Percentiles rank a stretch among this genome's conserved stretches.
phyloP scores from a whole-genome alignment of 1,140 invertebrate species.

The Coenobita brevimanus region DNA sequence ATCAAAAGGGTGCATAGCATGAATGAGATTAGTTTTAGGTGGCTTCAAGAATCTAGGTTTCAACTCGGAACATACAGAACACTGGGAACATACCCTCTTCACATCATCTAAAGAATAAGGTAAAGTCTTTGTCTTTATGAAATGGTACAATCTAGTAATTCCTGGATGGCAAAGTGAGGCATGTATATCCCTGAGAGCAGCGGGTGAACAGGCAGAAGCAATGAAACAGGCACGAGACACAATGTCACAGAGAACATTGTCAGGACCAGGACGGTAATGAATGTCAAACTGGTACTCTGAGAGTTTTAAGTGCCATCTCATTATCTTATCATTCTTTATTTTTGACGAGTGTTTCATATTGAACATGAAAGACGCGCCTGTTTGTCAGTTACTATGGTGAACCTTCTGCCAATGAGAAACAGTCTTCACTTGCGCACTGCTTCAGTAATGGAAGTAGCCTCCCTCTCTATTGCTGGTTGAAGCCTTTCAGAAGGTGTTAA shows the following conservation, averaged over 20 bases:
- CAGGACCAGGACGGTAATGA: neutral
- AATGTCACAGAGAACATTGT: neutral
- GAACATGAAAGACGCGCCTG: constrained; percentile 24
- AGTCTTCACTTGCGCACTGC: constrained; percentile 16
- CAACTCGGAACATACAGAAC: neutral
- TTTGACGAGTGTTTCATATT: neutral
- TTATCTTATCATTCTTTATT: neutral
- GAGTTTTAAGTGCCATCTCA: neutral
- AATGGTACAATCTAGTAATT: neutral
- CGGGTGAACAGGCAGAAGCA: neutral
- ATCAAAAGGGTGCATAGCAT: too few relatives aligned
- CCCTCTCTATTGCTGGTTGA: neutral
- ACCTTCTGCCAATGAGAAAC: neutral
- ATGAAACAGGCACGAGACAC: neutral
- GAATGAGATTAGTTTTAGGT: too few relatives aligned
- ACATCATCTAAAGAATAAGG: constrained; percentile 18
- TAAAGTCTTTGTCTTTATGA: neutral
- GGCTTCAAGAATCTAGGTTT: constrained; percentile 20
- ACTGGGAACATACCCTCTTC: neutral
- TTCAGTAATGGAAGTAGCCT: neutral
- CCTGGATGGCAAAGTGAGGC: neutral
- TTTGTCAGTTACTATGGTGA: constrained; percentile 6
- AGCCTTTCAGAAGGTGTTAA: too few relatives aligned
- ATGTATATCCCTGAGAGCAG: neutral
- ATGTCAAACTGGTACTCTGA: constrained; percentile 2